Base-by-base conservation (phyloP, 2,113 vertebrate species). In the Rissa tridactyla region DNA sequence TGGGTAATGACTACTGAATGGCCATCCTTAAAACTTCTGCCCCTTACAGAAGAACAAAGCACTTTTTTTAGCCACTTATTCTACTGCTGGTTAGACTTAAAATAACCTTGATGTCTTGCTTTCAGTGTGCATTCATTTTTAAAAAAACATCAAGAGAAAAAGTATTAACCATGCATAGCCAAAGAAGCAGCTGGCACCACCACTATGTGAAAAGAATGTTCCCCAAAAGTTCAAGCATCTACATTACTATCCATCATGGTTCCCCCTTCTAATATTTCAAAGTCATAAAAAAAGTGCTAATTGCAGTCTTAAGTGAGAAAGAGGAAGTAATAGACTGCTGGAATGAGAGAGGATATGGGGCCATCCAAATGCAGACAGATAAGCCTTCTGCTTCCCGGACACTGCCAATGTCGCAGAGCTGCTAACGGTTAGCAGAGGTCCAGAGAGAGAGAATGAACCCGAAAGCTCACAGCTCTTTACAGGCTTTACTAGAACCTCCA, bases 241-340 rank as follows among this genome's bases (percentile, higher is more conserved):
- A 96, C 94, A 89, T 92, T 97, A 92, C 86, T 76, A 94, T 94
- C 97, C 95, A 95, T 89, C 84, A 95, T 82, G 90, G 91, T 91
- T 97, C 91, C 93, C 66, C 86, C 94, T 97, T 97, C 98, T 98
- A 97, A 87, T 96, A 97, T 98, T 98, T 98, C 98, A 98, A 98
- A 98, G 98, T 81, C 94, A 93, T 92, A 23, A 86, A 96, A 54
- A 96, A 97, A 97, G 97, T 96, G 97, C 94, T 98, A 98, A 98
- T 96, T 98, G 94, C 97, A 94, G 78, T 92, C 94, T 90, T 62
- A 78, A 95, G 86, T 86, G 66, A 97, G 96, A 97, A 98, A 97
- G 95, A 97, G 97, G 98, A 98, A 98, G 96, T 96, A 84, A 72
- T 4, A 92, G 92, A 87, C 88, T 94, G 80, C 54, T 96, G 94